Percentiles rank a stretch among this genome's conserved stretches.
phyloP scores from a whole-genome alignment of 2,113 vertebrate species.

The Bubo scandiacus region DNA sequence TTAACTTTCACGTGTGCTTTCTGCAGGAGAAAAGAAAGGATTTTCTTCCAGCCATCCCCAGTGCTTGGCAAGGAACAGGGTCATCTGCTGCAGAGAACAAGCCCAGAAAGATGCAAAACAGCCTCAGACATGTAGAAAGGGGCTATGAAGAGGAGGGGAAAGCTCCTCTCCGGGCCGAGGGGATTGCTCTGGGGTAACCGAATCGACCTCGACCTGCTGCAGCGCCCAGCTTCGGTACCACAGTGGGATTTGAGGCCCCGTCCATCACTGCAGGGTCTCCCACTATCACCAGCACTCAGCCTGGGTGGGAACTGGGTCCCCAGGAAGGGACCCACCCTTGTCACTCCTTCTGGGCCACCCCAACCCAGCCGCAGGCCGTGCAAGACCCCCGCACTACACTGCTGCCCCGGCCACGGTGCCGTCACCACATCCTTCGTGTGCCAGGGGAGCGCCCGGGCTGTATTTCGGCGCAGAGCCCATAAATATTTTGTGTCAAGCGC shows the following conservation, averaged over 20 bases:
- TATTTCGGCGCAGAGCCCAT: neutral
- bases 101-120: neutral
- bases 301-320: neutral
- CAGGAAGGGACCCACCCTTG: no score
- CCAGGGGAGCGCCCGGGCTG: neutral
- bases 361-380: no score
- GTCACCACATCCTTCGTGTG: fast-evolving
- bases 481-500: neutral
- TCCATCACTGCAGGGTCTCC: neutral
- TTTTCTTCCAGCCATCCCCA: neutral
- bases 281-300: neutral
- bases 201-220: fast-evolving
- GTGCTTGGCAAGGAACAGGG: neutral
- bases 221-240: neutral
- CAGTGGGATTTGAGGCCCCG: neutral
- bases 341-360: neutral
- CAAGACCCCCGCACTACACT: neutral
- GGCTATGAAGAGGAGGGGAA: neutral
- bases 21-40: neutral
- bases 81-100: neutral
- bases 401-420: fast-evolving
- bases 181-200: neutral
- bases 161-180: no score
- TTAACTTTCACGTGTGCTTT: neutral
- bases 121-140: fast-evolving